Evolutionary conservation across 2,888 invertebrate genomes (phyloP).

Genomic region (Sminthurinus aureus): DNA sequence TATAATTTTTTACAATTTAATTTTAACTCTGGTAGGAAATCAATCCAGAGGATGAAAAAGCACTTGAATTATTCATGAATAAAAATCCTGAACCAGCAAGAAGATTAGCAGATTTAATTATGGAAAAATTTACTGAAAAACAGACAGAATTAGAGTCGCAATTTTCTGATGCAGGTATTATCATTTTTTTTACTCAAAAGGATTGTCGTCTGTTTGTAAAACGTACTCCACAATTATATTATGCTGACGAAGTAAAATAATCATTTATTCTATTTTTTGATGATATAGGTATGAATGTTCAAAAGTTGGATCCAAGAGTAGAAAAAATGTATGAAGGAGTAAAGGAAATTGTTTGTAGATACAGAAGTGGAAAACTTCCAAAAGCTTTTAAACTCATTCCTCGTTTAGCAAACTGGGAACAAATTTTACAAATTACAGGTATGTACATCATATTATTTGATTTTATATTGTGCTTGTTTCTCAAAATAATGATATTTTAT

Average conservation of each 20-base stretch:
- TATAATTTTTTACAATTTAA: no score
- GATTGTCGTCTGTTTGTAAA: no score
- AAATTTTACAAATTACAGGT: conserved; percentile 80
- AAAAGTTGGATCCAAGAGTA: conserved; percentile 83
- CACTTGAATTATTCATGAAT: conserved; percentile 82
- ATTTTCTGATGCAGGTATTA: conserved; percentile 75
- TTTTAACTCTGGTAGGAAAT: no score
- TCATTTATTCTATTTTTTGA: not conserved
- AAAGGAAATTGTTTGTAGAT: conserved; percentile 83
- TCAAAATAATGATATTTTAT: not conserved
- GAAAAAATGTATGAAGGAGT: conserved; percentile 91
- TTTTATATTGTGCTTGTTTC: not conserved
- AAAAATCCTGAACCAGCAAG: conserved; percentile 70
- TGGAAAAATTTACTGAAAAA: conserved; percentile 92
- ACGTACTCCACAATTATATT: no score
- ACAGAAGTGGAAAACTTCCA: conserved; percentile 95
- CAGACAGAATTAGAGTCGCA: conserved; percentile 87
- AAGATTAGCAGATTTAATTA: conserved; percentile 88
- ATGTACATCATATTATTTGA: conserved; percentile 9
- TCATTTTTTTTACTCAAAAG: no score
- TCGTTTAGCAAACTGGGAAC: conserved; percentile 91
- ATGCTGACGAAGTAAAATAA: no score
- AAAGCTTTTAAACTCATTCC: conserved; percentile 98
- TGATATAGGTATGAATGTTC: conserved; percentile 71
- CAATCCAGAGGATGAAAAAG: conserved; percentile 87